phyloP scores from a whole-genome alignment of 2,797 vertebrate genomes.

The Meda fulgida region DNA sequence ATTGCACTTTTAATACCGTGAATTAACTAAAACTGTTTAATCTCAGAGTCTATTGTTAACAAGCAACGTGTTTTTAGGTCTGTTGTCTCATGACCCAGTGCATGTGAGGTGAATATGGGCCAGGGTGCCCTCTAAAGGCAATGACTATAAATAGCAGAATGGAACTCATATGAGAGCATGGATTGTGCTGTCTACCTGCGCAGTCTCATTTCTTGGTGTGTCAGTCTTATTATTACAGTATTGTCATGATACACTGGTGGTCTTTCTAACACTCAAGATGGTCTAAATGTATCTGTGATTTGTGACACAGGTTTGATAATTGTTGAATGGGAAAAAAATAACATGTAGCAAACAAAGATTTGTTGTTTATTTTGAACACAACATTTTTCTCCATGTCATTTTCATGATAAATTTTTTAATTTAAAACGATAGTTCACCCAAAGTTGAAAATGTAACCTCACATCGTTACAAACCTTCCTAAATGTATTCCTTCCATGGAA shows the following conservation, averaged over 20 bases:
- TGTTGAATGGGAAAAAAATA: background rate
- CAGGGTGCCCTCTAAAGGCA: slow-evolving; percentile 45
- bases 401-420: background rate
- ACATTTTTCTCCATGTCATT: background rate
- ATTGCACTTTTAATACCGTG: background rate
- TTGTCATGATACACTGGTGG: background rate
- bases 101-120: slow-evolving; percentile 21
- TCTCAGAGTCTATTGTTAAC: background rate
- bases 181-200: background rate
- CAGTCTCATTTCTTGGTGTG: background rate
- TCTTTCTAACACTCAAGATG: background rate
- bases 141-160: background rate
- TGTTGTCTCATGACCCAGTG: slow-evolving; percentile 20
- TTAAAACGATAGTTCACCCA: background rate
- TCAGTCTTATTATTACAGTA: background rate
- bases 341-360: background rate
- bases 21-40: background rate
- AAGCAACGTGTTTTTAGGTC: background rate
- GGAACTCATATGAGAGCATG: background rate
- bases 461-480: background rate
- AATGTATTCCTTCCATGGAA: background rate
- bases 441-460: background rate
- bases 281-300: background rate
- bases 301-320: background rate
- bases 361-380: slow-evolving; percentile 5